A percentile compares a stretch with the other conserved stretches of the same genome.
These are phyloP conservation scores for Sternotherus odoratus DNA, from an alignment of 2,797 vertebrate species.

Conservation along the genomic window DNA sequence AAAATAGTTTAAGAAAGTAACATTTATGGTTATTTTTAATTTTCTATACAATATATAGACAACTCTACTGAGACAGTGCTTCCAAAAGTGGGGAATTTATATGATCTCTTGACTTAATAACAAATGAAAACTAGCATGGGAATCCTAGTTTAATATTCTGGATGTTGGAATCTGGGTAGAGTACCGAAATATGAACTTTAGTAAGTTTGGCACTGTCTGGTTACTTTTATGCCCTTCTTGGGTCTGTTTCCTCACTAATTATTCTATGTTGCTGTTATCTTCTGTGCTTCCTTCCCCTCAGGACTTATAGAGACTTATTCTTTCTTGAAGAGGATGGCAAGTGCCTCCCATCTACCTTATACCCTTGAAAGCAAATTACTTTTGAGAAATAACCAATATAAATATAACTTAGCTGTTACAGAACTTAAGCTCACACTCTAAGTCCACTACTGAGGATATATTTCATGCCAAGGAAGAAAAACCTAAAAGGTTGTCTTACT, in stretches of 20 bases:
- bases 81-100: neutral
- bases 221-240: neutral
- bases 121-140: neutral
- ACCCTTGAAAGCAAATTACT: neutral
- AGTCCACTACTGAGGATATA: rapidly evolving
- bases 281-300: neutral
- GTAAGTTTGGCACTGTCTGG: neutral
- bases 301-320: neutral
- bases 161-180: neutral
- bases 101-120: rapidly evolving
- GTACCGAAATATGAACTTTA: neutral
- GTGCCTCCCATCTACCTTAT: neutral
- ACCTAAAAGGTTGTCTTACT: neutral
- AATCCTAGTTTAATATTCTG: neutral
- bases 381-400: neutral
- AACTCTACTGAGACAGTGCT: rapidly evolving
- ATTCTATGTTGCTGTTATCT: neutral
- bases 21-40: neutral
- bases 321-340: neutral
- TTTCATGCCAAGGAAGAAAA: neutral
- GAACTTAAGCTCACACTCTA: neutral
- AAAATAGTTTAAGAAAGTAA: neutral
- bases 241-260: neutral
- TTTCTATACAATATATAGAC: neutral
- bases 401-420: neutral